These are phyloP conservation scores for Rhinogobius similis DNA, from an alignment of 2,113 vertebrate species.

Conservation along the genomic window DNA sequence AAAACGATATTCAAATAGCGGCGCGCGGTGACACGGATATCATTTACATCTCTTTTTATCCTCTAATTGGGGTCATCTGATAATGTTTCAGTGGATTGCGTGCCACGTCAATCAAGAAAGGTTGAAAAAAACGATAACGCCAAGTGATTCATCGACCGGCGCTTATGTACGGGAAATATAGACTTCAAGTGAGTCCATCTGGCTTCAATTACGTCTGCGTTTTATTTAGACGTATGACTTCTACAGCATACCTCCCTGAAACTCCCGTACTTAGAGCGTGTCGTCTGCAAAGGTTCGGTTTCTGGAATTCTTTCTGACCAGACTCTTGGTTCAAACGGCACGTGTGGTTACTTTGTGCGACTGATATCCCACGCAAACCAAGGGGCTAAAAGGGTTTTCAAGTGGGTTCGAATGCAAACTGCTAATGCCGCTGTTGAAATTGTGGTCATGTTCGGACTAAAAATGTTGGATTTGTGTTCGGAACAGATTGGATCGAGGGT, in stretches of 20 bases:
- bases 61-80: too few species aligned
- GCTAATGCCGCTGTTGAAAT: conserved; percentile 2
- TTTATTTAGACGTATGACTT: background rate
- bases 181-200: background rate
- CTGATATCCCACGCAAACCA: background rate
- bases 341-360: conserved; percentile 1
- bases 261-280: background rate
- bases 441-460: background rate
- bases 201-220: background rate
- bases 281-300: background rate
- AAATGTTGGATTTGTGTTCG: background rate
- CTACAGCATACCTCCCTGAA: background rate
- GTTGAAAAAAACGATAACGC: too few species aligned
- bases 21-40: too few species aligned
- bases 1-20: too few species aligned
- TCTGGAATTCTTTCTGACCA: background rate
- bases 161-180: too few species aligned
- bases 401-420: background rate
- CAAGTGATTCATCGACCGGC: too few species aligned
- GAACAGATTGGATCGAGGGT: background rate
- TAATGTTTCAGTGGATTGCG: too few species aligned
- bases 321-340: background rate
- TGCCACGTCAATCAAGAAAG: too few species aligned
- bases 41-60: too few species aligned
- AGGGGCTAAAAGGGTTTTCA: background rate